Evolutionary conservation across 2,797 vertebrate species (phyloP).

Genomic region (Xiphophorus birchmanni): DNA sequence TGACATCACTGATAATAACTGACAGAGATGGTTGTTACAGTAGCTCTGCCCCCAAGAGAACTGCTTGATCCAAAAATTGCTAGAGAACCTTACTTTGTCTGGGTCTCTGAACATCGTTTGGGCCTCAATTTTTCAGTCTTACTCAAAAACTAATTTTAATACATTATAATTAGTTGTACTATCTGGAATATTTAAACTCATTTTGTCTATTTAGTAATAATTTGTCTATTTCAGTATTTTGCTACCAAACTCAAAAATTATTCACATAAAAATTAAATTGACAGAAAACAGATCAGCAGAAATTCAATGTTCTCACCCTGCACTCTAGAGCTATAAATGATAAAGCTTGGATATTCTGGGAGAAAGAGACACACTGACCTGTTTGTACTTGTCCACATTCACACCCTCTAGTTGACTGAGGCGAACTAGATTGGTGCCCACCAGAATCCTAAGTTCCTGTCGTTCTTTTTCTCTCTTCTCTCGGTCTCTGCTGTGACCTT

Average conservation of each 20-base stretch:
- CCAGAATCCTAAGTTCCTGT: constrained; percentile 96
- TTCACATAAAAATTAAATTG: background rate
- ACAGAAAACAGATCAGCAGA: background rate
- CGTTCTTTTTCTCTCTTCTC: constrained; percentile 96
- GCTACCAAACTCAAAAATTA: background rate
- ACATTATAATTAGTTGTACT: too few species aligned
- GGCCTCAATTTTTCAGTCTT: too few species aligned
- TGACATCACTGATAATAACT: too few species aligned
- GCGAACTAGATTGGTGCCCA: constrained; percentile 96
- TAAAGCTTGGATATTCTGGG: background rate
- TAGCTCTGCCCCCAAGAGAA: too few species aligned
- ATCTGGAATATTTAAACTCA: background rate
- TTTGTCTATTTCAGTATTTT: background rate
- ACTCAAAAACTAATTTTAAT: too few species aligned
- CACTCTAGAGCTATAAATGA: background rate
- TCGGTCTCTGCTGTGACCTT: constrained; percentile 95
- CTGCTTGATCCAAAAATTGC: too few species aligned
- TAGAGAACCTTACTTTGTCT: too few species aligned
- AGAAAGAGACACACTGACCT: constrained; percentile 76
- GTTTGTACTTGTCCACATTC: constrained; percentile 97
- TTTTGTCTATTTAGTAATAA: too few species aligned
- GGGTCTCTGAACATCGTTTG: too few species aligned
- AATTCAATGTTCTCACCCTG: background rate
- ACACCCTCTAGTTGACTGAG: constrained; percentile 98
- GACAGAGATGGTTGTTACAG: too few species aligned